Conservation (phyloP, 2,113 vertebrate genomes). For the Stigmatopora argus region DNA sequence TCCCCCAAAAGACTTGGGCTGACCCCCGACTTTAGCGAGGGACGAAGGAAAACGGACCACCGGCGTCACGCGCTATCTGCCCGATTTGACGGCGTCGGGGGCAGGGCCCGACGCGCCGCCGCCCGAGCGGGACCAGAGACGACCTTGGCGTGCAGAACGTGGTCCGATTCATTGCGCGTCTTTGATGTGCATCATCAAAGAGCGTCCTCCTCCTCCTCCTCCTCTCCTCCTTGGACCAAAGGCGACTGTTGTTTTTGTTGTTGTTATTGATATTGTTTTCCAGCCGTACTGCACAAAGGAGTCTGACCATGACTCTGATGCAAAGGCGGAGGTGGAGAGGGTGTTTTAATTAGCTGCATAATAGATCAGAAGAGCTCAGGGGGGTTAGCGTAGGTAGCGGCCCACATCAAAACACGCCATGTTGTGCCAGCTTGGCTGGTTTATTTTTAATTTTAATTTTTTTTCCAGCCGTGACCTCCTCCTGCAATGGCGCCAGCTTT, state of each 20-base stretch:
- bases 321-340: slow-evolving; percentile 72
- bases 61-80: too few relatives aligned
- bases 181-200: slow-evolving; percentile 72
- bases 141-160: slow-evolving; percentile 59
- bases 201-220: slow-evolving; percentile 54
- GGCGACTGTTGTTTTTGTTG: slow-evolving; percentile 77
- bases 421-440: slow-evolving; percentile 27
- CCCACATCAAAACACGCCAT: slow-evolving; percentile 62
- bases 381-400: slow-evolving; percentile 53
- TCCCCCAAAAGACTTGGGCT: too few relatives aligned
- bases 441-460: slow-evolving; percentile 1
- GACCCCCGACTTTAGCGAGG: too few relatives aligned
- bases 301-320: slow-evolving; percentile 78
- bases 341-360: slow-evolving; percentile 70
- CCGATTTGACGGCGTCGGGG: slow-evolving; percentile 11
- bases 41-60: too few relatives aligned
- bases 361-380: slow-evolving; percentile 62
- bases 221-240: slow-evolving; percentile 67
- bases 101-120: slow-evolving; percentile 5
- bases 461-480: slow-evolving; percentile 57
- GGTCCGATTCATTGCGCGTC: slow-evolving; percentile 50
- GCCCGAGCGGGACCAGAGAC: slow-evolving; percentile 48
- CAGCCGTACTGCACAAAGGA: slow-evolving; percentile 70
- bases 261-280: slow-evolving; percentile 76
- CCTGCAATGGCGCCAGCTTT: slow-evolving; percentile 1